phyloP scores from a whole-genome alignment of 2,113 vertebrate species.

The Ammodytes dubius region DNA sequence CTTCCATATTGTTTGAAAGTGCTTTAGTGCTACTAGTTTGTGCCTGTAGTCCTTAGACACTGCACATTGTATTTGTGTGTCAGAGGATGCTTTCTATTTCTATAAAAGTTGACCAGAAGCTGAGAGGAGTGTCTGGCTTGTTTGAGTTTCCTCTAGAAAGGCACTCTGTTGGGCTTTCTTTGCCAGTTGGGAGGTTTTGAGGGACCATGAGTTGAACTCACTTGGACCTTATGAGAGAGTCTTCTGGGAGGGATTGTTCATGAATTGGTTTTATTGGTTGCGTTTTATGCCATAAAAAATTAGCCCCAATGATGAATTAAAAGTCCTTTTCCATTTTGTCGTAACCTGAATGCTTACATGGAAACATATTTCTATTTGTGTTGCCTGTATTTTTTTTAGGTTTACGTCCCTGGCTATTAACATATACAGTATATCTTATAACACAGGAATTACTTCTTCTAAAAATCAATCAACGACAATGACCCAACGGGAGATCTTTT shows the following conservation, averaged over 20 bases:
- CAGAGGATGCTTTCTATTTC: too few species aligned
- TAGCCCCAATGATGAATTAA: not conserved
- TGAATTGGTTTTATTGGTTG: not conserved
- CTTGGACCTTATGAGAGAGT: not conserved
- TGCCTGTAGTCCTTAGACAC: too few species aligned
- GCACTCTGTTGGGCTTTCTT: too few species aligned
- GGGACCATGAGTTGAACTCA: not conserved
- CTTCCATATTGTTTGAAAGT: not conserved
- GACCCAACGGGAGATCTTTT: constrained; percentile 25
- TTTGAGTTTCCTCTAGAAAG: too few species aligned
- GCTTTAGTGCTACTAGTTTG: not conserved
- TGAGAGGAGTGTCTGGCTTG: too few species aligned
- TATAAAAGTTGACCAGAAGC: too few species aligned
- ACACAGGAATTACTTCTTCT: not conserved
- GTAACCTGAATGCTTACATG: not conserved
- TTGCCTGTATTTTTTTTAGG: constrained; percentile 25
- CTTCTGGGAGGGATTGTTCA: not conserved
- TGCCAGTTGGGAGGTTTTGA: too few species aligned
- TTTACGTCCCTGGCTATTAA: constrained; percentile 1
- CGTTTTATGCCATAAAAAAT: not conserved
- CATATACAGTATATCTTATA: not conserved
- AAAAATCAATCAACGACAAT: constrained; percentile 1
- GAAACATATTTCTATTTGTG: not conserved
- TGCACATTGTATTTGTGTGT: too few species aligned
- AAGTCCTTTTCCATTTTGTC: not conserved